Conservation (phyloP, 2,797 vertebrate species). For the Phrynocephalus vlangalii region DNA sequence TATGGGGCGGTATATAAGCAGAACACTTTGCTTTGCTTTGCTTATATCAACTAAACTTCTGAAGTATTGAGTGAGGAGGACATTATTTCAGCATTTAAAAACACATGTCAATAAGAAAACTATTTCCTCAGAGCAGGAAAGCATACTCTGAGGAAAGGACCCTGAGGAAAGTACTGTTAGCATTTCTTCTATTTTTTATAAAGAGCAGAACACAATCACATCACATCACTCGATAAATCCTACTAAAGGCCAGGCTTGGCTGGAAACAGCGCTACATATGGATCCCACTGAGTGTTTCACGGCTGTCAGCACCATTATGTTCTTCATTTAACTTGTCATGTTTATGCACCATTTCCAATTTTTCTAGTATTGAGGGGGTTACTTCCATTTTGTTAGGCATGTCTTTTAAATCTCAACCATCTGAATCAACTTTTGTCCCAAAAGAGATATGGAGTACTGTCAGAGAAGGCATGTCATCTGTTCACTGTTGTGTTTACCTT, state of each 20-base stretch:
- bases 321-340: constrained; percentile 64
- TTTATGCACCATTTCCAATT: constrained; percentile 60
- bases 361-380: constrained; percentile 47
- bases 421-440: constrained; percentile 55
- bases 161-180: too few species aligned
- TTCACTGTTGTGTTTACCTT: constrained; percentile 33
- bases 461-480: neutral
- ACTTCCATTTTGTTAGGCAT: constrained; percentile 58
- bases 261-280: constrained; percentile 29
- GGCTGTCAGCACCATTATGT: constrained; percentile 54
- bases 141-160: neutral
- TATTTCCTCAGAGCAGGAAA: constrained; percentile 30
- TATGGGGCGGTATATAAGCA: too few species aligned
- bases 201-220: neutral
- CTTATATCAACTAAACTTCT: neutral
- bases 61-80: neutral
- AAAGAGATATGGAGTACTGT: constrained; percentile 45
- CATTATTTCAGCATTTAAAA: neutral
- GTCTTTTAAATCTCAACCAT: constrained; percentile 49
- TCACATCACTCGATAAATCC: neutral
- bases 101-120: neutral
- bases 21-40: too few species aligned
- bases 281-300: constrained; percentile 33
- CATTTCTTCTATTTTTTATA: neutral
- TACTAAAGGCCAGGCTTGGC: neutral